Evolutionary conservation across 1,140 invertebrate species (phyloP), one percentile per base, ranked within the genome.

Genomic region (Rhysida immarginata): DNA sequence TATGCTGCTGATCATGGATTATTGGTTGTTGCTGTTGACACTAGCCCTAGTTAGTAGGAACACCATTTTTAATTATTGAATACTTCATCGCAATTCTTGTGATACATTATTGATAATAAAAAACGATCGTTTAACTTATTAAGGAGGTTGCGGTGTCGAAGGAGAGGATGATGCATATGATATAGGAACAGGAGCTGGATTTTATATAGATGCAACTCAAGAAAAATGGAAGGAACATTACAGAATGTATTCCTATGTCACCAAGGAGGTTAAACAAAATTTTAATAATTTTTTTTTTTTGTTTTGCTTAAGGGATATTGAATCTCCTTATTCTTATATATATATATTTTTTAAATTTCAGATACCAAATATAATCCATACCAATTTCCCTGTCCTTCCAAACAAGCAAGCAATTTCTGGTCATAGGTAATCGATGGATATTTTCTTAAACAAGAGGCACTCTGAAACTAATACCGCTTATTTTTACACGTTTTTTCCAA

Each of bases 211-310:
- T 76, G 92, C 95, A 2, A 84, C 83, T 0, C 72, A 83, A 63
- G 83, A 87, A 26, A 90, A 91, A 54, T 99, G 94, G 93, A 84
- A 84, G 41, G 83, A 81, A 51, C 83, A 99, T 73, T 99, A 96
- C 63, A 80, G 83, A 65, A 99, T 99, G 96, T 97, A 84, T 64
- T 90, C 85, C 45, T 99, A 99, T 65, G 73, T 99, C n/a, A 92
- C 88, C 8, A 79, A 81, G 62, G 96, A 99, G 65, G 71, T 73
- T 50, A 55, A n/a, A n/a, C n/a, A 8, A 35, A 35, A 35, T 35
- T 35, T 35, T 8, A 8, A 5, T 35, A 35, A 16, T 35, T 35
- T 16, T 8, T 35, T 35, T 35, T 35, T 35, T 35, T 35, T 35
- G 29, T 35, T 35, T 35, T 35, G n/a, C n/a, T n/a, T n/a, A n/a